Conservation (phyloP, 2,888 invertebrate genomes). For the Dysmachus trigonus region DNA sequence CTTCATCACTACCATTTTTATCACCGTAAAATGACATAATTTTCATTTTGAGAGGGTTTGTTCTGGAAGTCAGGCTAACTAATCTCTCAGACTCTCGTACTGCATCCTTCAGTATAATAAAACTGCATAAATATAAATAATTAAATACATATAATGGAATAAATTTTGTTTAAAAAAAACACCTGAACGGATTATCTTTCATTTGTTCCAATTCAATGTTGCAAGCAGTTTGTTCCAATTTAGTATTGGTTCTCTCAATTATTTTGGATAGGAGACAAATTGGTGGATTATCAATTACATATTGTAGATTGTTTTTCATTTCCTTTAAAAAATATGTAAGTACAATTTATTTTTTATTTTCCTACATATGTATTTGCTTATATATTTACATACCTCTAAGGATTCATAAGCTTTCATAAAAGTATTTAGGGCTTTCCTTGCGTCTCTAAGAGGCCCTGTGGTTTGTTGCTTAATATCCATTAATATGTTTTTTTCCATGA, state of each 20-base stretch:
- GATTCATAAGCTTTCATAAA: constrained; percentile 12
- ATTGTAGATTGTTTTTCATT: neutral
- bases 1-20: neutral
- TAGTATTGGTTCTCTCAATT: constrained; percentile 40
- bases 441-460: neutral
- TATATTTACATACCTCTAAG: constrained; percentile 35
- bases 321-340: constrained; percentile 1
- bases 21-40: constrained; percentile 42
- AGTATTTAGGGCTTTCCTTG: neutral
- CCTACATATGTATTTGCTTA: neutral
- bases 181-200: constrained; percentile 46
- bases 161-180: constrained; percentile 6
- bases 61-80: constrained; percentile 28
- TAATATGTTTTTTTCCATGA: constrained; percentile 55
- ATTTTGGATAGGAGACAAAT: neutral
- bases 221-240: constrained; percentile 39
- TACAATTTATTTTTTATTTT: neutral
- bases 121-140: neutral
- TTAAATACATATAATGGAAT: neutral
- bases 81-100: constrained; percentile 49
- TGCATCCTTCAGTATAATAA: constrained; percentile 46
- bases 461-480: constrained; percentile 53
- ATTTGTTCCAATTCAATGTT: constrained; percentile 32
- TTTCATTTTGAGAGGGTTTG: neutral
- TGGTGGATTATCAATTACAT: neutral